phyloP scores from a whole-genome alignment of 2,797 vertebrate genomes.

The Scolopax rusticola region DNA sequence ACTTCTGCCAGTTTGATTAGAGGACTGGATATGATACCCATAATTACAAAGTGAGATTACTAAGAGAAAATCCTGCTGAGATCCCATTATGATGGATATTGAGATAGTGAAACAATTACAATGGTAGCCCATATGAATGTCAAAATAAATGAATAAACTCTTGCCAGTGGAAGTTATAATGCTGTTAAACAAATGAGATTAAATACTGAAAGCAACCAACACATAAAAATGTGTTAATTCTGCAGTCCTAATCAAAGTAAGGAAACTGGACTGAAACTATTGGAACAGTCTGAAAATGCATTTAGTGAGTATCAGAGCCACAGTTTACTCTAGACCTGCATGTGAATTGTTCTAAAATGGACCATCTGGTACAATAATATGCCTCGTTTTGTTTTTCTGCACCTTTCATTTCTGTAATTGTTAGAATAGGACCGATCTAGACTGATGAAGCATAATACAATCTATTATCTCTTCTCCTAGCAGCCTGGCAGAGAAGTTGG shows the following conservation, averaged over 20 bases:
- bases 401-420: neutral
- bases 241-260: slow-evolving; percentile 1
- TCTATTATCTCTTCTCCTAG: neutral
- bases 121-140: neutral
- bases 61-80: neutral
- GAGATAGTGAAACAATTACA: slow-evolving; percentile 40
- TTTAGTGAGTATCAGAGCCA: neutral
- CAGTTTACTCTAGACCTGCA: neutral
- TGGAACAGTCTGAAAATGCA: neutral
- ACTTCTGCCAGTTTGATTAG: slow-evolving; percentile 21
- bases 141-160: slow-evolving; percentile 46
- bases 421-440: neutral
- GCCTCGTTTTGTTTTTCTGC: neutral
- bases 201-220: neutral
- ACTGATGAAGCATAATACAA: neutral
- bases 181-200: slow-evolving; percentile 44
- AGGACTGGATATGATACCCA: neutral
- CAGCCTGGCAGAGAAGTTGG: neutral
- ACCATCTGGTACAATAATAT: neutral
- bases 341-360: neutral
- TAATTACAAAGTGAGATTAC: slow-evolving; percentile 43
- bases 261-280: neutral
- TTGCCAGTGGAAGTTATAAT: slow-evolving; percentile 27
- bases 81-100: slow-evolving; percentile 40
- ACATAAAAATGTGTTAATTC: slow-evolving; percentile 14